Conservation (phyloP, 2,888 invertebrate genomes). For the Acrobasis repandana region DNA sequence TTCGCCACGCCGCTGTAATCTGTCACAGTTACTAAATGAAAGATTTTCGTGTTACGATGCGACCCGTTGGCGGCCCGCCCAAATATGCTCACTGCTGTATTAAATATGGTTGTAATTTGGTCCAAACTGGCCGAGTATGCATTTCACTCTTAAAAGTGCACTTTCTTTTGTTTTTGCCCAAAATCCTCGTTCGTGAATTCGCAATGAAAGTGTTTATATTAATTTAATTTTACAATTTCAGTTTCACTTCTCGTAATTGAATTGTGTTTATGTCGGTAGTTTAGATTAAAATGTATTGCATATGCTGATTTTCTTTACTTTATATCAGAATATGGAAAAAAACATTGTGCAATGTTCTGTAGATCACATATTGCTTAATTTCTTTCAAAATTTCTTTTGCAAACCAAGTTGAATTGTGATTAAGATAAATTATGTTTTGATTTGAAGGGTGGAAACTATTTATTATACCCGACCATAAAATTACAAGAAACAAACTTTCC, state of each 20-base stretch:
- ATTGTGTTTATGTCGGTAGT: slow-evolving; percentile 6
- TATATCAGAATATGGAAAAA: neutral
- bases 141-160: slow-evolving; percentile 50
- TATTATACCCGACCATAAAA: too few species aligned
- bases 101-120: slow-evolving; percentile 41
- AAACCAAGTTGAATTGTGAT: too few species aligned
- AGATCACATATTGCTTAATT: too few species aligned
- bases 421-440: too few species aligned
- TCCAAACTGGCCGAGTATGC: slow-evolving; percentile 40
- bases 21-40: too few species aligned
- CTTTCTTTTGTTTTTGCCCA: slow-evolving; percentile 38
- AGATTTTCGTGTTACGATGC: too few species aligned
- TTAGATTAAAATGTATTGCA: neutral
- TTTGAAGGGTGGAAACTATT: too few species aligned
- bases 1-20: too few species aligned
- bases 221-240: slow-evolving; percentile 13
- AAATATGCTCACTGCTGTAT: slow-evolving; percentile 37
- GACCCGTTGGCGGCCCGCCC: slow-evolving; percentile 29
- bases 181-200: slow-evolving; percentile 4
- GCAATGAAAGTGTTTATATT: slow-evolving; percentile 18
- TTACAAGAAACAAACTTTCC: too few species aligned
- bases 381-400: too few species aligned
- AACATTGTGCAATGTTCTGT: neutral
- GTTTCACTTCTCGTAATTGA: slow-evolving; percentile 10
- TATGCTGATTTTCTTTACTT: neutral